Conservation (phyloP, 2,797 vertebrate genomes). For the Mallotus villosus region DNA sequence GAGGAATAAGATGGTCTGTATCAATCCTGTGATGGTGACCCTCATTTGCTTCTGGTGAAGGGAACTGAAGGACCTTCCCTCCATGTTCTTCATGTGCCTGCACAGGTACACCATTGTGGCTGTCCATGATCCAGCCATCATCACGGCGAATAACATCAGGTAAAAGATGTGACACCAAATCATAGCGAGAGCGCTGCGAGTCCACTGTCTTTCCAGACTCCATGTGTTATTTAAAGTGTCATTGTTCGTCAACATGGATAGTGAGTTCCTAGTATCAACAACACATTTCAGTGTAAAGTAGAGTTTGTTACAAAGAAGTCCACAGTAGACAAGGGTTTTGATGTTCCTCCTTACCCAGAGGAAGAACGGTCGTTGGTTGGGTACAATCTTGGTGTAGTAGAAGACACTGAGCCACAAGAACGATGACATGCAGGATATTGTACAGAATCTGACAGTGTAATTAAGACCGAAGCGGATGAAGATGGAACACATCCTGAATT, state of each 20-base stretch:
- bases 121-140: background rate
- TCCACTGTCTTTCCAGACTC: background rate
- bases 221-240: background rate
- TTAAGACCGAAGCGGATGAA: too few species aligned
- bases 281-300: background rate
- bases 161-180: background rate
- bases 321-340: background rate
- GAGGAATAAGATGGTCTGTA: background rate
- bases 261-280: background rate
- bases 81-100: background rate
- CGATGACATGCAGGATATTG: background rate
- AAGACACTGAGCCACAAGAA: background rate
- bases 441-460: background rate
- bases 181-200: background rate
- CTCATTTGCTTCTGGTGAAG: background rate
- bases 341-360: background rate
- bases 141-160: background rate
- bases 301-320: background rate
- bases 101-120: background rate
- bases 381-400: constrained; percentile 1
- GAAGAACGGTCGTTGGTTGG: background rate
- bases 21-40: background rate
- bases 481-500: background rate
- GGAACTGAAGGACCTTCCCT: background rate
- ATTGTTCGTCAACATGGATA: background rate